Evolutionary conservation across 2,113 vertebrate genomes (phyloP).

Genomic region (Raja brachyura): DNA sequence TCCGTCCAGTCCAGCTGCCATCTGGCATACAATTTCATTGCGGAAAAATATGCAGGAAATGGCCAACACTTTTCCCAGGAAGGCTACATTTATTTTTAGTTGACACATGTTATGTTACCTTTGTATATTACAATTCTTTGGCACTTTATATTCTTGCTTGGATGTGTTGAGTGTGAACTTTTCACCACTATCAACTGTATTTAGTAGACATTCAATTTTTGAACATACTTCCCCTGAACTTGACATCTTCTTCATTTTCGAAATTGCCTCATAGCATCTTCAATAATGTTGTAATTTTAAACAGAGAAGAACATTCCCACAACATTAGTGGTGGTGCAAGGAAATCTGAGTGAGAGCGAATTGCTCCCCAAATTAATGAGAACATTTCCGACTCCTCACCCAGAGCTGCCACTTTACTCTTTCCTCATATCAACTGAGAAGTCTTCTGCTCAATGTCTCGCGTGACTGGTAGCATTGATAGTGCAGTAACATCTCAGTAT

Average conservation of each 20-base stretch:
- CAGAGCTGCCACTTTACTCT: no score
- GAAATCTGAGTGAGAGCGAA: not conserved
- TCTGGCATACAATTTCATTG: not conserved
- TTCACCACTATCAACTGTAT: not conserved
- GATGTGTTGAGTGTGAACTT: not conserved
- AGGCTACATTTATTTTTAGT: not conserved
- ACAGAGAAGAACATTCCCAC: not conserved
- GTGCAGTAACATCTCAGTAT: not conserved
- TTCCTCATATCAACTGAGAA: not conserved
- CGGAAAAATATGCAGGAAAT: constrained; percentile 1
- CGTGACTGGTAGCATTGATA: not conserved
- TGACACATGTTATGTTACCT: not conserved
- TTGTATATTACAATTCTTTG: not conserved
- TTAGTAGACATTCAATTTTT: not conserved
- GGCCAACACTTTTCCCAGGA: not conserved
- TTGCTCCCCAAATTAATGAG: no score
- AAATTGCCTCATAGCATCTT: not conserved
- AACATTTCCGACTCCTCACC: no score
- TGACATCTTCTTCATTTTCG: not conserved
- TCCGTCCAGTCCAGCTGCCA: not conserved
- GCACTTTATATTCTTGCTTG: not conserved
- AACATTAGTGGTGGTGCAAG: not conserved
- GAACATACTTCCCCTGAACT: not conserved
- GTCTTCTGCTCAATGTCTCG: not conserved
- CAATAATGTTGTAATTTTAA: not conserved